These are phyloP conservation scores for Phainopepla nitens DNA, from an alignment of 2,113 vertebrate species.

Conservation along the genomic window DNA sequence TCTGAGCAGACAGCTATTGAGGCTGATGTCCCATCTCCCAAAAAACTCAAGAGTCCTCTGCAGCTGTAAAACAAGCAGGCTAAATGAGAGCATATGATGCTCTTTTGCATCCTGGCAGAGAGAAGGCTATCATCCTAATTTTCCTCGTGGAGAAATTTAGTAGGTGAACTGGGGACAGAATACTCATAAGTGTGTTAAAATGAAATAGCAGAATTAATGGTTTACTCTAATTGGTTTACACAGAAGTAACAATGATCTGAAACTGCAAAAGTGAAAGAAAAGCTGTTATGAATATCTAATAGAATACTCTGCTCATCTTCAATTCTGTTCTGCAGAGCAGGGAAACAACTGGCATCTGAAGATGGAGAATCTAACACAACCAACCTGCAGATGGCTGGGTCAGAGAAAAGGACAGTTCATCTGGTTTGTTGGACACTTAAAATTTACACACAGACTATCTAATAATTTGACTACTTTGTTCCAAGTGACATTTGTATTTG, in stretches of 20 bases:
- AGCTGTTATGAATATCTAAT: neutral
- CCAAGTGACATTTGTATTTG: neutral
- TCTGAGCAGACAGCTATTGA: neutral
- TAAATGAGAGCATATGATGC: neutral
- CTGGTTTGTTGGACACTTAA: neutral
- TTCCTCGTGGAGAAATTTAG: neutral
- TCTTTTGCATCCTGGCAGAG: neutral
- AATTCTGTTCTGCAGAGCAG: neutral
- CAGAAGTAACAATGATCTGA: neutral
- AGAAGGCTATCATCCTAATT: neutral
- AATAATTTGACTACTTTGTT: neutral
- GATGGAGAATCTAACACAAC: neutral
- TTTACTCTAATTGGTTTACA: neutral
- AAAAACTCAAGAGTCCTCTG: neutral
- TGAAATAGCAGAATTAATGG: neutral
- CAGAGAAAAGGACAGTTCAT: rapidly evolving
- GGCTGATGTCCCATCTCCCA: neutral
- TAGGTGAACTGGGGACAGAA: neutral
- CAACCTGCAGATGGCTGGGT: neutral
- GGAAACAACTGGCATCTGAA: neutral
- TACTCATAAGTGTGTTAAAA: neutral
- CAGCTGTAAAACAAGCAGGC: neutral
- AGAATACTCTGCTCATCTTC: neutral
- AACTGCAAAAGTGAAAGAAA: neutral
- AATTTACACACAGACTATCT: neutral